These are phyloP conservation scores for Elgaria multicarinata DNA, from an alignment of 2,113 vertebrate genomes.

Conservation along the genomic window DNA sequence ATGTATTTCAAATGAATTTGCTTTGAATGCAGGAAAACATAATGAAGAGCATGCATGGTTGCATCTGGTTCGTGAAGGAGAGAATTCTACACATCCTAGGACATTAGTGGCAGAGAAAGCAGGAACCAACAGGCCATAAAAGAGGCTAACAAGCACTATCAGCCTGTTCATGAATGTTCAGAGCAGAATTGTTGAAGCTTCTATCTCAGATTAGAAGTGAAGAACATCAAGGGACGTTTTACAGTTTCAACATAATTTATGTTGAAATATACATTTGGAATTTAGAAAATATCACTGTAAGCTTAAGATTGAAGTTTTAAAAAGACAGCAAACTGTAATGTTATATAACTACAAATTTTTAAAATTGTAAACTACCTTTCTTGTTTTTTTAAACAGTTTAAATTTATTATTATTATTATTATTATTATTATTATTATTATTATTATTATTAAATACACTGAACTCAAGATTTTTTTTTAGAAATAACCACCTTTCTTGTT, in stretches of 20 bases:
- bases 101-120: slow-evolving; percentile 21
- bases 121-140: background rate
- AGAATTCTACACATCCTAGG: background rate
- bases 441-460: too few relatives aligned
- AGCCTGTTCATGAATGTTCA: slow-evolving; percentile 3
- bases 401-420: too few relatives aligned
- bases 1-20: background rate
- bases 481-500: slow-evolving; percentile 6
- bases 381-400: too few relatives aligned
- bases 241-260: slow-evolving; percentile 6
- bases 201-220: slow-evolving; percentile 22
- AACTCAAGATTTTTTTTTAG: too few relatives aligned
- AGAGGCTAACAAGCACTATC: background rate
- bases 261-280: background rate
- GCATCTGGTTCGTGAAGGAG: background rate
- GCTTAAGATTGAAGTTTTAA: background rate
- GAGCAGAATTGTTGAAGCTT: background rate
- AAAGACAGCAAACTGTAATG: background rate
- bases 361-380: slow-evolving; percentile 4
- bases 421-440: too few relatives aligned
- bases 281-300: background rate
- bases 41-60: background rate
- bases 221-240: background rate
- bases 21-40: slow-evolving; percentile 26
- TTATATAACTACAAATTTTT: background rate